Percentiles rank a stretch among this genome's conserved stretches.
phyloP scores from a whole-genome alignment of 1,140 invertebrate genomes.

The Parapsyche elsis region DNA sequence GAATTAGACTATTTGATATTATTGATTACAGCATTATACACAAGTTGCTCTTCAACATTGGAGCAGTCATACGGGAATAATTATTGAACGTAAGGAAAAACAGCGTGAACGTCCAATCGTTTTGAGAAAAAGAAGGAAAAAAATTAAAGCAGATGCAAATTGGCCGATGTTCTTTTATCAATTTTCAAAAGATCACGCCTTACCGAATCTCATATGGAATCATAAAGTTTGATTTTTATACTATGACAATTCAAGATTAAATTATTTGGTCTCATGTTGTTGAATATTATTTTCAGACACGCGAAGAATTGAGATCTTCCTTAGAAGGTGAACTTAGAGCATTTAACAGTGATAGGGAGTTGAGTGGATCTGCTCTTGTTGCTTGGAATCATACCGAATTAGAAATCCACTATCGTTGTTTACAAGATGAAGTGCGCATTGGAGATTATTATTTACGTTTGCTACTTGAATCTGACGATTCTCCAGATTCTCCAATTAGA shows the following conservation, averaged over 20 bases:
- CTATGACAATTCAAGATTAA: slow-evolving; percentile 20
- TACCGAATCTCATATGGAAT: slow-evolving; percentile 99
- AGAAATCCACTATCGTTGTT: slow-evolving; percentile 91
- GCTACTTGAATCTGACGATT: slow-evolving; percentile 90
- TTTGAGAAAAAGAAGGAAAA: slow-evolving; percentile 87
- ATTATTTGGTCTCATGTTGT: slow-evolving; percentile 30
- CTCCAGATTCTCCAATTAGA: slow-evolving; percentile 86
- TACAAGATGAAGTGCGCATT: slow-evolving; percentile 97
- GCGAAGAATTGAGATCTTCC: slow-evolving; percentile 93
- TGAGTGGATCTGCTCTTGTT: slow-evolving; percentile 82
- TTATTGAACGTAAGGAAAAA: slow-evolving; percentile 73
- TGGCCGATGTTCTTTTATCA: slow-evolving; percentile 96
- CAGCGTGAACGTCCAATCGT: slow-evolving; percentile 83
- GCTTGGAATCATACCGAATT: slow-evolving; percentile 99
- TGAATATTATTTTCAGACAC: slow-evolving; percentile 72
- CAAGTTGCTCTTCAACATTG: slow-evolving; percentile 90
- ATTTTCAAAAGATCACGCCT: slow-evolving; percentile 93
- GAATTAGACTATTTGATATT: slow-evolving; percentile 3
- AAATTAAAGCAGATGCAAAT: slow-evolving; percentile 93
- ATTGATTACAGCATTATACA: slow-evolving; percentile 65
- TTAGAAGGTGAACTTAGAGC: slow-evolving; percentile 94
- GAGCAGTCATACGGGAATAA: slow-evolving; percentile 80
- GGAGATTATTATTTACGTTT: slow-evolving; percentile 98
- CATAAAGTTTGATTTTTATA: slow-evolving; percentile 77
- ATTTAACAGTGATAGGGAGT: slow-evolving; percentile 91